phyloP scores from a whole-genome alignment of 2,797 vertebrate species.

The Margarornis squamiger region DNA sequence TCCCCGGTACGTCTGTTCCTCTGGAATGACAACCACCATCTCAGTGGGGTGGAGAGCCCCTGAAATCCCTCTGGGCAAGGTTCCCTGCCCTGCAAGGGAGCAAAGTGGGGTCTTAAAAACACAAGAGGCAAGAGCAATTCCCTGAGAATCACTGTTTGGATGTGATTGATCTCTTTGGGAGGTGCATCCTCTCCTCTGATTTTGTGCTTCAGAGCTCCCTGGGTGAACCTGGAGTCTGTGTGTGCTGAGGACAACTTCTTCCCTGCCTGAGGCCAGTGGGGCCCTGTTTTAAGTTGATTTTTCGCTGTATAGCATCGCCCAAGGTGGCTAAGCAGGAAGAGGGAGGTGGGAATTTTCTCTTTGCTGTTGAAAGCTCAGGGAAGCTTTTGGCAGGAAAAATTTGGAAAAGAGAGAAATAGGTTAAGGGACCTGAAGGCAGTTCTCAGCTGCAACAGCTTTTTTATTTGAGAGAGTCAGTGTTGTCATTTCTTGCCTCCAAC shows the following conservation, averaged over 20 bases:
- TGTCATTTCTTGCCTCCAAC: background rate
- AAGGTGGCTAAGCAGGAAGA: background rate
- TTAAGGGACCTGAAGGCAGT: background rate
- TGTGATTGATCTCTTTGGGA: background rate
- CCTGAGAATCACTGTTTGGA: background rate
- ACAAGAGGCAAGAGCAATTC: background rate
- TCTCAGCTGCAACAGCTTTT: background rate
- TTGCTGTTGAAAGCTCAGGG: background rate
- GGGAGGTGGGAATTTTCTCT: background rate
- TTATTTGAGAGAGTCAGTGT: background rate
- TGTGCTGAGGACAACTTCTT: background rate
- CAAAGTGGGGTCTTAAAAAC: background rate
- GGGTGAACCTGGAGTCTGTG: background rate
- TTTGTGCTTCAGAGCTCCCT: background rate
- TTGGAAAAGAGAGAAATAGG: background rate
- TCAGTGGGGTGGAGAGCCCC: background rate
- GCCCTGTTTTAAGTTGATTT: background rate
- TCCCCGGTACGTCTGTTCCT: background rate
- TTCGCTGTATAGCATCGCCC: background rate
- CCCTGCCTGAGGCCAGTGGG: background rate
- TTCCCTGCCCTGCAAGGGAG: background rate
- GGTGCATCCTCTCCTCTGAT: background rate
- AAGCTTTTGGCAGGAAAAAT: background rate
- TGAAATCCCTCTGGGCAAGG: background rate
- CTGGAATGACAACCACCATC: constrained; percentile 5